Conservation (phyloP, 2,888 invertebrate genomes). For the Charanyca ferruginea region DNA sequence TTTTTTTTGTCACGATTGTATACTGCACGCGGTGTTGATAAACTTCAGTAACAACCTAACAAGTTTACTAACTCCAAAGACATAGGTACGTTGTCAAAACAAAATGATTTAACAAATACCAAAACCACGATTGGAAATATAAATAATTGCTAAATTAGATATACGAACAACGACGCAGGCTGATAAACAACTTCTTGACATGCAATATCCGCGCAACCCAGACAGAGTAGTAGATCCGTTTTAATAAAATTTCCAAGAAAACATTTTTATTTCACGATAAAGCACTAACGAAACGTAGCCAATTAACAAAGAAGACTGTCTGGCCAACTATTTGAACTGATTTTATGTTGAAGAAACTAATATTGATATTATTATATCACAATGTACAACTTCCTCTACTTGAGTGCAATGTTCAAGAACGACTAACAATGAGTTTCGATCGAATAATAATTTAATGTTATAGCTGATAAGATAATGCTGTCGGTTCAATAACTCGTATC, state of each 20-base stretch:
- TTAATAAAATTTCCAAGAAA: conserved; percentile 59
- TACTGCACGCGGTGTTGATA: not conserved
- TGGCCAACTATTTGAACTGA: conserved; percentile 22
- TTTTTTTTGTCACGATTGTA: conserved; percentile 4
- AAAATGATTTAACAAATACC: conserved; percentile 34
- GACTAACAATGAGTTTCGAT: conserved; percentile 71
- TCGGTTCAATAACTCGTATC: conserved; percentile 85
- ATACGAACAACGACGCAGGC: conserved; percentile 68
- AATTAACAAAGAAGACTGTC: conserved; percentile 57
- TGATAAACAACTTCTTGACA: conserved; percentile 70
- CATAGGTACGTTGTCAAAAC: conserved; percentile 19
- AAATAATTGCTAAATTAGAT: conserved; percentile 64
- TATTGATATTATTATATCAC: conserved; percentile 38
- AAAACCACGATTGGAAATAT: conserved; percentile 52
- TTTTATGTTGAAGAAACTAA: conserved; percentile 22
- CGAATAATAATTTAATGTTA: conserved; percentile 80
- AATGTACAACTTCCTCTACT: conserved; percentile 54
- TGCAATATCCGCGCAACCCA: conserved; percentile 69
- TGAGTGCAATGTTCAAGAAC: conserved; percentile 64
- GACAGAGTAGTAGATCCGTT: conserved; percentile 51
- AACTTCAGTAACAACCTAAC: not conserved
- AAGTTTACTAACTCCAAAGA: conserved; percentile 8
- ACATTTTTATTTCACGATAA: conserved; percentile 62
- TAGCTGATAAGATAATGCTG: conserved; percentile 84
- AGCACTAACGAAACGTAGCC: conserved; percentile 65